Evolutionary conservation across 2,113 vertebrate species (phyloP).

Genomic region (Microtus pennsylvanicus): DNA sequence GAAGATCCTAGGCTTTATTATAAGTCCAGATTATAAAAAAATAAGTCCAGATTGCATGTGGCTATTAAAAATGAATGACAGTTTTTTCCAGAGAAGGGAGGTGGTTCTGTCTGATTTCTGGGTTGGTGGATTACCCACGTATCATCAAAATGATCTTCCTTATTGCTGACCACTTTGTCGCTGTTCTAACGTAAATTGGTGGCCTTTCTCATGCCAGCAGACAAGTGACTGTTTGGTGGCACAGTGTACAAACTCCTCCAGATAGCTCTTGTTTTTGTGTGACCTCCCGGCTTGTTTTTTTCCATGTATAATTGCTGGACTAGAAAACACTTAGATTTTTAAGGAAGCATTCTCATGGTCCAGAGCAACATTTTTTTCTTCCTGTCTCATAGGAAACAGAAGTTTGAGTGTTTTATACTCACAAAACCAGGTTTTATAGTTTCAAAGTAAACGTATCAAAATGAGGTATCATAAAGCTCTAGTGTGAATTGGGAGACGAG

Average conservation of each 20-base stretch:
- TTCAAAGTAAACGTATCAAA: constrained; percentile 33
- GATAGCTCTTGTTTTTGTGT: neutral
- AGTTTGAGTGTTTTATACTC: constrained; percentile 26
- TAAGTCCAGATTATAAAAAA: neutral
- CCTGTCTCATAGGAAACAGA: neutral
- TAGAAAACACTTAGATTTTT: constrained; percentile 25
- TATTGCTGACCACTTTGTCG: constrained; percentile 5
- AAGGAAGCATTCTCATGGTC: constrained; percentile 49
- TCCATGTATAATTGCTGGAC: neutral
- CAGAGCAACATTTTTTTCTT: neutral
- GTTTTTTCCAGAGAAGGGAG: constrained; percentile 42
- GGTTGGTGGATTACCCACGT: constrained; percentile 27
- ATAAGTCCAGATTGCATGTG: neutral
- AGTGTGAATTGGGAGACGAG: neutral
- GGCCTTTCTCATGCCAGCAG: neutral
- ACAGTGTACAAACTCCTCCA: neutral
- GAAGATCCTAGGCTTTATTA: neutral
- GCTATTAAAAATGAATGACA: neutral
- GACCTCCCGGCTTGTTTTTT: neutral
- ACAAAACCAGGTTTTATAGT: constrained; percentile 47
- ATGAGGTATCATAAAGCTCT: constrained; percentile 41
- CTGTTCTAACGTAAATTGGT: constrained; percentile 39
- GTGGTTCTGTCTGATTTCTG: constrained; percentile 52
- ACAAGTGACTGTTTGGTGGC: neutral
- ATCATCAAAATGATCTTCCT: constrained; percentile 46